These are phyloP conservation scores for Cinclus cinclus DNA, from an alignment of 2,113 vertebrate genomes.

Conservation along the genomic window DNA sequence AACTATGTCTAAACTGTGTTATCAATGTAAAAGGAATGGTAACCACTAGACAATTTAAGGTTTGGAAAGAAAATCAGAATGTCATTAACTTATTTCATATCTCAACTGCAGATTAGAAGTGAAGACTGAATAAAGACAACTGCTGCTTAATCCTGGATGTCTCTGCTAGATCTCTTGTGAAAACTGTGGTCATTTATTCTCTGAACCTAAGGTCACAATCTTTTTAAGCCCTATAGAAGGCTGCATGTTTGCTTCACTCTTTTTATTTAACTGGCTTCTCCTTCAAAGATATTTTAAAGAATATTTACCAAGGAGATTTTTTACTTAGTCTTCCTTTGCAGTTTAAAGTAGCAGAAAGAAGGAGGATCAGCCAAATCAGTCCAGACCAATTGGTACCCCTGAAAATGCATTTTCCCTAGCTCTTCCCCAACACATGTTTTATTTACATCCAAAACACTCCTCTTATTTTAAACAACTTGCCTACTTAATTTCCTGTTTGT, in stretches of 20 bases:
- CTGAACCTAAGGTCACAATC: constrained; percentile 73
- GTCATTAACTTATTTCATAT: constrained; percentile 25
- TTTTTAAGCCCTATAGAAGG: constrained; percentile 73
- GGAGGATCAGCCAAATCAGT: constrained; percentile 35
- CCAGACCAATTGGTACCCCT: constrained; percentile 38
- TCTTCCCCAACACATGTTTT: constrained; percentile 61
- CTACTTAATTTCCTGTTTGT: constrained; percentile 85
- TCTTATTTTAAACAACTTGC: constrained; percentile 80
- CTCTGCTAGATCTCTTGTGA: constrained; percentile 67
- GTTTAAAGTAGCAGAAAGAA: constrained; percentile 65
- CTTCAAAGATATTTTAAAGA: constrained; percentile 71
- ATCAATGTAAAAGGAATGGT: not conserved
- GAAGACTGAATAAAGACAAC: constrained; percentile 65
- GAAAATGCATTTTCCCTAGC: constrained; percentile 30
- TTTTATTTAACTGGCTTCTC: constrained; percentile 65
- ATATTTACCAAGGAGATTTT: constrained; percentile 74
- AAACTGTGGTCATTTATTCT: constrained; percentile 71
- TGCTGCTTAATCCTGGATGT: constrained; percentile 67
- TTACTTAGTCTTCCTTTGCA: constrained; percentile 57
- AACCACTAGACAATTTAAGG: not conserved
- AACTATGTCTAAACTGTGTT: not conserved
- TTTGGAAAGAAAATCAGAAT: constrained; percentile 34
- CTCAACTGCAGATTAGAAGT: constrained; percentile 39
- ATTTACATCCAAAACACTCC: constrained; percentile 75
- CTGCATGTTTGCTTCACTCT: constrained; percentile 68